phyloP scores from a whole-genome alignment of 2,113 vertebrate genomes.

The Malaclemys terrapin region DNA sequence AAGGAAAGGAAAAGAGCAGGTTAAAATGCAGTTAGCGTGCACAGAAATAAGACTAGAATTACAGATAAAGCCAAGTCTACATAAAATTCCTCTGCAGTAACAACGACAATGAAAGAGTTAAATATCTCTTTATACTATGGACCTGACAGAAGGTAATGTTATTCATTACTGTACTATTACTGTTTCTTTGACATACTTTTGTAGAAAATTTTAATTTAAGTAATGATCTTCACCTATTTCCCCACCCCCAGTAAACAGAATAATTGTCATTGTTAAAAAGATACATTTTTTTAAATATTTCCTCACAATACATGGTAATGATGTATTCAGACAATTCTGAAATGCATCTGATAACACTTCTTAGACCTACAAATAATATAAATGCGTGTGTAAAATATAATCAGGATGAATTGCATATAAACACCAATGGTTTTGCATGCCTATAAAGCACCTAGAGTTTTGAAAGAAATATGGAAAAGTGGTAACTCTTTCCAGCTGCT shows the following conservation, averaged over 20 bases:
- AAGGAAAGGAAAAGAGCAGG: slow-evolving; percentile 77
- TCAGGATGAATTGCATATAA: neutral
- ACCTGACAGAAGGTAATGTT: neutral
- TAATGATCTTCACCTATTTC: neutral
- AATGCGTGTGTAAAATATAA: neutral
- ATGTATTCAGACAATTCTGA: neutral
- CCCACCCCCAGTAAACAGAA: neutral
- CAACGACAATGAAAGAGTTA: neutral
- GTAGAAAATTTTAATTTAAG: neutral
- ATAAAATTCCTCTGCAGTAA: neutral
- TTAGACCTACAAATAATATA: neutral
- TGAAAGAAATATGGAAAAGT: neutral
- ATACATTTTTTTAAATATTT: neutral
- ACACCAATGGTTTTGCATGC: neutral
- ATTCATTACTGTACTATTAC: neutral
- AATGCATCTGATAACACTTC: neutral
- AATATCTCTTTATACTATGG: neutral
- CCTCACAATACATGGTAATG: neutral
- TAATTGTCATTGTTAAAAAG: neutral
- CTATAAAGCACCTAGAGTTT: neutral
- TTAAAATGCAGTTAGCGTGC: slow-evolving; percentile 77
- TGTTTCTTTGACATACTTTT: neutral
- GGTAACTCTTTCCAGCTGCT: neutral
- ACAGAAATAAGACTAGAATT: slow-evolving; percentile 59
- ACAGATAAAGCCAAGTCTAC: slow-evolving; percentile 43